These are phyloP conservation scores for Adelges cooleyi DNA, from an alignment of 1,140 invertebrate genomes.

Conservation along the genomic window DNA sequence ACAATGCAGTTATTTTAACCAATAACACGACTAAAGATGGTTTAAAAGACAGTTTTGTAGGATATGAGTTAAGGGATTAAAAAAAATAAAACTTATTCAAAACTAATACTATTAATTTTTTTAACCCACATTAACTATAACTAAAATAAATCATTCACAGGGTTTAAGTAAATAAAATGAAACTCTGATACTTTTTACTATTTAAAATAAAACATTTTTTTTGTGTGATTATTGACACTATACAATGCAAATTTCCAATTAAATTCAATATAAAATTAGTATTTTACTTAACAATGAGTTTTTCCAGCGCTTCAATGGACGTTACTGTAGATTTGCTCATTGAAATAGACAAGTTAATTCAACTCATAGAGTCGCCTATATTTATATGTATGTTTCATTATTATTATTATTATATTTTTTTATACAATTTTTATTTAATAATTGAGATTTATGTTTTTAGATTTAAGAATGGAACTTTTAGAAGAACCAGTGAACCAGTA, in stretches of 20 bases:
- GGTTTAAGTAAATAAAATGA: no score
- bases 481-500: slow-evolving; percentile 60
- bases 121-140: no score
- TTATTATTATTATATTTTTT: background rate
- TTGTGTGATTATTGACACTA: background rate
- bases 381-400: slow-evolving; percentile 67
- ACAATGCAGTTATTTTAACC: no score
- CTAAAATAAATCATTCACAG: no score
- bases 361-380: slow-evolving; percentile 96
- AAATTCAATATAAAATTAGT: background rate
- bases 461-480: slow-evolving; percentile 81
- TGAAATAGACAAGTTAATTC: slow-evolving; percentile 94
- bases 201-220: no score
- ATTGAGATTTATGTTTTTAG: slow-evolving; percentile 43
- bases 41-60: no score
- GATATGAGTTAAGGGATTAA: no score
- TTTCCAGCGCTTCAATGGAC: slow-evolving; percentile 75
- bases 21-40: no score
- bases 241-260: background rate
- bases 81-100: no score
- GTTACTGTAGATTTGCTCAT: slow-evolving; percentile 91
- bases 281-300: slow-evolving; percentile 32
- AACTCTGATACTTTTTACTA: no score
- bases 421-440: background rate
- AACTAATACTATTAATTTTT: no score